These are phyloP conservation scores for Helicoverpa armigera DNA, from an alignment of 1,140 invertebrate genomes.

Conservation along the genomic window DNA sequence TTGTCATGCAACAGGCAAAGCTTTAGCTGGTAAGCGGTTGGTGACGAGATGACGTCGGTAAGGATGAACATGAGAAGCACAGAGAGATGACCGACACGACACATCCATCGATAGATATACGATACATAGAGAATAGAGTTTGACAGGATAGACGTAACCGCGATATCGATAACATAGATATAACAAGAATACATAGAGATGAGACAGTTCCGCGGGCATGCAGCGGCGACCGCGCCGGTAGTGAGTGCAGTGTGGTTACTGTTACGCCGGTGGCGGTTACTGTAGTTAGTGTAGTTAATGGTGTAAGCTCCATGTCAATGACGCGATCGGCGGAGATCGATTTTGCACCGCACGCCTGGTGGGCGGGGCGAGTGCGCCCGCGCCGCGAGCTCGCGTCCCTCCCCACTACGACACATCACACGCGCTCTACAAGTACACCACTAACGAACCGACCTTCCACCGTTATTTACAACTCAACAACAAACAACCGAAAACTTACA, in stretches of 20 bases:
- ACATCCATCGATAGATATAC: conserved; percentile 34
- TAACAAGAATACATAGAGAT: conserved; percentile 40
- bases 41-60: conserved; percentile 48
- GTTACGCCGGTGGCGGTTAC: conserved; percentile 72
- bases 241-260: conserved; percentile 78
- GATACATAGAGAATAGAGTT: conserved; percentile 23
- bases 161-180: conserved; percentile 26
- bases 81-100: conserved; percentile 52
- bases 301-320: conserved; percentile 82
- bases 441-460: conserved; percentile 75
- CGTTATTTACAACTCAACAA: conserved; percentile 87
- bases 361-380: conserved; percentile 61
- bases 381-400: conserved; percentile 58
- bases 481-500: conserved; percentile 85
- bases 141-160: conserved; percentile 32
- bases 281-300: conserved; percentile 85
- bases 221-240: conserved; percentile 67
- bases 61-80: conserved; percentile 54
- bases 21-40: conserved; percentile 56
- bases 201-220: conserved; percentile 74
- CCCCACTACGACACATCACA: conserved; percentile 61
- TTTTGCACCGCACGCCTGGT: conserved; percentile 82
- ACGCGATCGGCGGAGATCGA: conserved; percentile 77
- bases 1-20: conserved; percentile 77
- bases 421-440: conserved; percentile 78